Evolutionary conservation across 2,113 vertebrate genomes (phyloP), one percentile per base, ranked within the genome.

Genomic region (Oryzias celebensis): DNA sequence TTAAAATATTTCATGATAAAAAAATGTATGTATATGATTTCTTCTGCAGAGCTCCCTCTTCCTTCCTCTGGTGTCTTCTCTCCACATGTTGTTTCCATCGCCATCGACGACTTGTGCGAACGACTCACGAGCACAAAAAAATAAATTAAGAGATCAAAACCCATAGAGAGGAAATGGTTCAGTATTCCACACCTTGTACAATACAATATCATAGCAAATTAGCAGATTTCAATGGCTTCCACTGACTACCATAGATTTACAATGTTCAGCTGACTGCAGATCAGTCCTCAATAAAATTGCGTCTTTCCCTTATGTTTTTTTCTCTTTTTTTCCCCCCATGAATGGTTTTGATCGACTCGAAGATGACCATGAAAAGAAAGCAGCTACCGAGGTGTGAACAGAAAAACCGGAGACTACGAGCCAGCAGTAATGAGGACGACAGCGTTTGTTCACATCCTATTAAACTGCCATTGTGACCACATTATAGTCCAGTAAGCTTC

Each of bases 401-500:
- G 91, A 94, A 94, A 94, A 93, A 91, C 82, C 74, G 68, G 78
- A 83, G 87, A 89, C 83, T 84, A 88, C 62, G 73, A 82, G 73
- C 77, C 85, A 82, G 85, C 83, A 73, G 77, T 71, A 54, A 91
- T 91, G 93, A 90, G 82, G 84, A 88, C 84, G 84, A 93, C 91
- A 92, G 90, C 92, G 84, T 91, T 89, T 91, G 92, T 91, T 89
- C 84, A 85, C 87, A 87, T 85, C 87, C 90, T 89, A 86, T 88
- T 86, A 81, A 91, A 91, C 72, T 80, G 91, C 90, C 90, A 87
- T 93, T 94, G 90, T 93, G 89, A 90, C 92, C 94, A 94, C 92
- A 84, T 91, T 93, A 90, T 93, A 94, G 95, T 96, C 94, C 95
- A 94, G 97, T 96, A 98, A 95, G 93, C 91, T 95, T 97, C 93